These are phyloP conservation scores for Bellardia bayeri DNA, from an alignment of 2,888 invertebrate genomes.

Conservation along the genomic window DNA sequence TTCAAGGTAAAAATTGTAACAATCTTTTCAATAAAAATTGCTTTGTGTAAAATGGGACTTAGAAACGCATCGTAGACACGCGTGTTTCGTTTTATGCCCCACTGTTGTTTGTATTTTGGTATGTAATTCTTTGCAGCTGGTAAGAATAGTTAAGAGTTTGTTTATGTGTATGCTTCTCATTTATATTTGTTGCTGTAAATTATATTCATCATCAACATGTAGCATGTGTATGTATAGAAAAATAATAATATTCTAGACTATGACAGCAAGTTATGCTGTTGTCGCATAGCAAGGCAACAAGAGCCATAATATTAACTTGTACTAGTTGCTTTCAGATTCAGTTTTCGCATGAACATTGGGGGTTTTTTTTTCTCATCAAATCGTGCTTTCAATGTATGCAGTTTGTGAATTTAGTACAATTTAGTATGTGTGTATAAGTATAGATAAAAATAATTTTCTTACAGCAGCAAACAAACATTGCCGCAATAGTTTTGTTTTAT, in stretches of 20 bases:
- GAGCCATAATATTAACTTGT: neutral
- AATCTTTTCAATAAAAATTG: too few species aligned
- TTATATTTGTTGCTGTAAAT: neutral
- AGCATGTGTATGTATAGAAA: neutral
- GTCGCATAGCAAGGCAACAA: neutral
- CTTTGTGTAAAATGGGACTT: too few species aligned
- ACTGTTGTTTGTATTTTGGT: neutral
- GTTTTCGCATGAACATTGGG: neutral
- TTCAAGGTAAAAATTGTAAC: too few species aligned
- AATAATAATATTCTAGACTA: neutral
- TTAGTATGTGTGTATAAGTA: neutral
- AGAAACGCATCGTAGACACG: too few species aligned
- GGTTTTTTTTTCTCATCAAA: neutral
- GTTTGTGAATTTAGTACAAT: neutral
- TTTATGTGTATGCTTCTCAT: neutral
- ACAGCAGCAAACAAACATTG: conserved; percentile 14
- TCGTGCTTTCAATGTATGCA: neutral
- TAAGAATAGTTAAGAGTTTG: neutral
- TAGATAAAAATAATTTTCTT: neutral
- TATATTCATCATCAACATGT: neutral
- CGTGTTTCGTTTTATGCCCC: too few species aligned
- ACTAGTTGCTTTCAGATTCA: neutral
- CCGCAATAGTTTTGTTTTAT: neutral
- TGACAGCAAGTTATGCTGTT: neutral
- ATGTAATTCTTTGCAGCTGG: neutral